Percentiles rank a stretch among this genome's conserved stretches.
Conservation (phyloP, 1,140 invertebrate genomes). For the Ostrea edulis region DNA sequence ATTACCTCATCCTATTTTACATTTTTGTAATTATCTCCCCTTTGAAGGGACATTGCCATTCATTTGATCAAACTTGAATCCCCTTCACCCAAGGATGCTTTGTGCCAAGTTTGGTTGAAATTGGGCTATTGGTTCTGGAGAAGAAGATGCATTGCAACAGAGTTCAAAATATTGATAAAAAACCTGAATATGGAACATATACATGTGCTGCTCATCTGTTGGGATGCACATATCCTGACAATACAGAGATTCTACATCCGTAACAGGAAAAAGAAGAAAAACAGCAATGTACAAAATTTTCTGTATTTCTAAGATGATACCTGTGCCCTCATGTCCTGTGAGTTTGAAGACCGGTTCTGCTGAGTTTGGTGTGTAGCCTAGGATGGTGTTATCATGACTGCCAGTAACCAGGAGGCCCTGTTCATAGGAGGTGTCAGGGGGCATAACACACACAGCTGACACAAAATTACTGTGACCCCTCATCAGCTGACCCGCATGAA, state of each 20-base stretch:
- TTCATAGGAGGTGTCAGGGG: constrained; percentile 85
- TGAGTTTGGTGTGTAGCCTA: constrained; percentile 85
- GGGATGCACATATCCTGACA: not conserved
- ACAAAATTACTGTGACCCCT: constrained; percentile 93
- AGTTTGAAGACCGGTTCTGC: constrained; percentile 83
- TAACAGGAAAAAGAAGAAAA: too few relatives aligned
- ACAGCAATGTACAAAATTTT: not conserved
- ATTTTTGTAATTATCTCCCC: too few relatives aligned
- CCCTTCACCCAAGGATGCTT: too few relatives aligned
- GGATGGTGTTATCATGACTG: constrained; percentile 92
- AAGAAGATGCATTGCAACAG: constrained; percentile 38
- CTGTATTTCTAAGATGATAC: constrained; percentile 73
- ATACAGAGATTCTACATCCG: too few relatives aligned
- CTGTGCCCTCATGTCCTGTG: constrained; percentile 89
- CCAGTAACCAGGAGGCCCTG: constrained; percentile 92
- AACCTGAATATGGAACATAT: too few relatives aligned
- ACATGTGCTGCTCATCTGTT: too few relatives aligned
- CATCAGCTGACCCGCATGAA: constrained; percentile 84
- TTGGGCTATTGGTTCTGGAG: too few relatives aligned
- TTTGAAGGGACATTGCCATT: too few relatives aligned
- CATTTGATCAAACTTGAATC: too few relatives aligned
- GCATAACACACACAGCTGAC: constrained; percentile 87
- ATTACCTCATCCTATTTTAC: too few relatives aligned
- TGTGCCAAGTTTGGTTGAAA: too few relatives aligned
- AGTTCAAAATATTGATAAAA: not conserved